These are phyloP conservation scores for Brachionus angularis DNA, from an alignment of 1,140 invertebrate species.

Conservation along the genomic window DNA sequence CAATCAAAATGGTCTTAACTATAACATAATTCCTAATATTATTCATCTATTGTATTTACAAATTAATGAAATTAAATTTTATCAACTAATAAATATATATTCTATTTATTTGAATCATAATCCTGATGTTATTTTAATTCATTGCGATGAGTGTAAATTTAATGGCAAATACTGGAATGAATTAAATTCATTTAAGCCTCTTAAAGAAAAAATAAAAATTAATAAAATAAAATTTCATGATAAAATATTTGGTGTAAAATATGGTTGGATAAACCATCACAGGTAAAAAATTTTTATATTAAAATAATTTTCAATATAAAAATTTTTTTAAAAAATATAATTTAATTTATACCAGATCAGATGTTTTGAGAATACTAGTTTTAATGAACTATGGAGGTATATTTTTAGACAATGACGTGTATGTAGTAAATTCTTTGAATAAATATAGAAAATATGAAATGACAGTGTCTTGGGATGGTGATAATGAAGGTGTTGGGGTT, in stretches of 20 bases:
- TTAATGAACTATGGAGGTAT: conserved; percentile 56
- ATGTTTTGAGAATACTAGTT: conserved; percentile 53
- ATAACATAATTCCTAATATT: neutral
- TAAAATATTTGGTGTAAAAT: neutral
- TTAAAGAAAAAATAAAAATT: neutral
- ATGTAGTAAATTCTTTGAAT: conserved; percentile 53
- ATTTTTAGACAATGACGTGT: conserved; percentile 56
- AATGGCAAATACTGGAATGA: conserved; percentile 3
- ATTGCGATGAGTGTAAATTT: neutral
- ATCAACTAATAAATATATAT: neutral
- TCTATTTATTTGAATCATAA: neutral
- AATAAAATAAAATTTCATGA: neutral
- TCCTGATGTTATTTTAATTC: neutral
- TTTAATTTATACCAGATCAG: conserved; percentile 54
- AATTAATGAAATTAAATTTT: neutral
- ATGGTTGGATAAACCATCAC: neutral
- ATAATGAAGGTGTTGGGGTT: neutral
- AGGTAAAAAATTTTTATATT: no score
- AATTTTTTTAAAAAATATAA: conserved; percentile 43
- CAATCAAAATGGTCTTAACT: neutral
- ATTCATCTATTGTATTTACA: neutral
- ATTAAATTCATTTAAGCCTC: neutral
- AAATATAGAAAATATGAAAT: conserved; percentile 55
- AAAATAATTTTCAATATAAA: no score
- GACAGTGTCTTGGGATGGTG: conserved; percentile 53